These are phyloP conservation scores for Euleptes europaea DNA, from an alignment of 2,113 vertebrate genomes.

Conservation along the genomic window DNA sequence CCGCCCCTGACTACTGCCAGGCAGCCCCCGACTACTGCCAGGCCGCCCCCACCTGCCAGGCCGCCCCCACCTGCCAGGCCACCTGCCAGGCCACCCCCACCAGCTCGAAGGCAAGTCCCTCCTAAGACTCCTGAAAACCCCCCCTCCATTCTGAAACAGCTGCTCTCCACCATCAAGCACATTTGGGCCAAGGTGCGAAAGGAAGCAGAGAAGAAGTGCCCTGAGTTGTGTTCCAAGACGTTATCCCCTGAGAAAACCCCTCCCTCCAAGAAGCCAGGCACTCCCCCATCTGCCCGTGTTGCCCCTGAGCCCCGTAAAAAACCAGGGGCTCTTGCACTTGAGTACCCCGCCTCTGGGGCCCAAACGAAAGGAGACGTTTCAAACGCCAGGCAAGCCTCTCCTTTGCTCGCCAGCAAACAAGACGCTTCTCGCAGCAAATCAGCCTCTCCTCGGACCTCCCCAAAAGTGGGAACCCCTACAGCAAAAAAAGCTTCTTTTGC, in stretches of 20 bases:
- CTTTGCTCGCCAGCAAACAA: too few species aligned
- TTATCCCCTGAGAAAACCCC: neutral
- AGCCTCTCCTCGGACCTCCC: neutral
- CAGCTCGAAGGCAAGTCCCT: too few species aligned
- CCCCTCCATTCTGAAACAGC: neutral
- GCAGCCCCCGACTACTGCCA: too few species aligned
- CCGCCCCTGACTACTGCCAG: too few species aligned
- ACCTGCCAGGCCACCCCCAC: too few species aligned
- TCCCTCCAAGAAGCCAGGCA: neutral
- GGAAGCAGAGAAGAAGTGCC: neutral
- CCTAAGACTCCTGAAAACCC: neutral
- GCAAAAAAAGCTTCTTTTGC: neutral
- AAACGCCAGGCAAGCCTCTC: neutral
- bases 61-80: neutral
- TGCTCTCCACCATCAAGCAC: neutral
- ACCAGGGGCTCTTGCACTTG: neutral
- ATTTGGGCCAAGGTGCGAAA: neutral
- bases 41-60: too few species aligned
- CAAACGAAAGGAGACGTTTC: too few species aligned
- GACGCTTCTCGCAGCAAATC: too few species aligned
- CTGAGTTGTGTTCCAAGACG: neutral
- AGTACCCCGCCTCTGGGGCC: neutral
- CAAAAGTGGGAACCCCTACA: neutral
- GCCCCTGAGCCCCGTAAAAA: too few species aligned
- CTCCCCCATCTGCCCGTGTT: neutral